Conservation (phyloP, 35 echinoderm and acorn worm species). For the Lytechinus variegatus region DNA sequence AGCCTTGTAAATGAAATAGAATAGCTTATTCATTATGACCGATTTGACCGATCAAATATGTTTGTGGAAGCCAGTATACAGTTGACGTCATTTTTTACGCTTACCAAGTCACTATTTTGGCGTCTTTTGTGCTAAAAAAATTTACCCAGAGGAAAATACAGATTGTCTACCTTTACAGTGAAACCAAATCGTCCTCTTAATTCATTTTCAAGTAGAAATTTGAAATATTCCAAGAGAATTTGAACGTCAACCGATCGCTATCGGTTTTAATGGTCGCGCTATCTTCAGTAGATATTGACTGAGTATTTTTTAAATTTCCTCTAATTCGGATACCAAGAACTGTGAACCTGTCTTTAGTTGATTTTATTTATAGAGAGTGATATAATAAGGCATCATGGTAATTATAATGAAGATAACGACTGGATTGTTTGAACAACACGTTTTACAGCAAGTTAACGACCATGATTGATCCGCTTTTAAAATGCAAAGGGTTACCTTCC, state of each 20-base stretch:
- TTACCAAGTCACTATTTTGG: neutral
- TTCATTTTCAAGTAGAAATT: neutral
- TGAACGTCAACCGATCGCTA: neutral
- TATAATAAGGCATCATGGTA: too few species aligned
- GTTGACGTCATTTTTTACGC: neutral
- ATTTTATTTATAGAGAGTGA: too few species aligned
- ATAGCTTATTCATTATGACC: neutral
- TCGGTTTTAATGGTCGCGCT: neutral
- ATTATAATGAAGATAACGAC: neutral
- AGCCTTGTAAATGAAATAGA: neutral
- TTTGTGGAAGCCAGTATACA: neutral
- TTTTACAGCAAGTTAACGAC: neutral
- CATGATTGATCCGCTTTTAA: neutral
- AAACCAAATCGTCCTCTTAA: neutral
- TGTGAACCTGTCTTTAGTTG: neutral
- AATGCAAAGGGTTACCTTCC: neutral
- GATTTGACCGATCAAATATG: neutral
- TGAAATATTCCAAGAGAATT: neutral
- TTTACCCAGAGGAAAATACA: neutral
- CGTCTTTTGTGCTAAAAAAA: neutral
- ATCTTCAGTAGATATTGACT: neutral
- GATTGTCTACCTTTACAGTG: neutral
- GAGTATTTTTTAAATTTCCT: neutral
- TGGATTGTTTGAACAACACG: neutral
- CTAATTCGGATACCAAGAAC: neutral